A percentile compares a stretch with the other conserved stretches of the same genome.
Evolutionary conservation across 2,888 invertebrate species (phyloP).

Genomic region (Synanthedon formicaeformis): DNA sequence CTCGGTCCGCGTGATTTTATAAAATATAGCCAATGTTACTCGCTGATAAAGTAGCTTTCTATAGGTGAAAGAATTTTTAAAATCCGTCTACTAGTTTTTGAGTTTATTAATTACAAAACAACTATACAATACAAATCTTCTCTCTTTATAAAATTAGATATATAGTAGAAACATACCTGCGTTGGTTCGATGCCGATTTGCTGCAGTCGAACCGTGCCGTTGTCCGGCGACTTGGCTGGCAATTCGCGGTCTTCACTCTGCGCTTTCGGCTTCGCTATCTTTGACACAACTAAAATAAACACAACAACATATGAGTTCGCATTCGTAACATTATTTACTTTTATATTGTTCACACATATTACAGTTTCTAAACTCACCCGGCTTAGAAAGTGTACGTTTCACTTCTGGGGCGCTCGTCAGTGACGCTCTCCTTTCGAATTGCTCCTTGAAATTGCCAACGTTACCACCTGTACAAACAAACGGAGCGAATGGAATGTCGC

Average conservation of each 20-base stretch:
- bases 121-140: too few relatives aligned
- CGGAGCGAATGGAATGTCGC: background rate
- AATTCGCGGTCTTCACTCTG: constrained; percentile 63
- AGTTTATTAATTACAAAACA: too few relatives aligned
- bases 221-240: constrained; percentile 36
- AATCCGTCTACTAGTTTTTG: too few relatives aligned
- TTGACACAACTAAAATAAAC: constrained; percentile 38
- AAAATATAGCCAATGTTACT: too few relatives aligned
- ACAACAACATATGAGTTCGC: background rate
- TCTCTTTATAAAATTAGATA: too few relatives aligned
- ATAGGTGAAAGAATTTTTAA: too few relatives aligned
- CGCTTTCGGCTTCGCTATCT: constrained; percentile 62
- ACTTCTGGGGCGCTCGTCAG: constrained; percentile 60
- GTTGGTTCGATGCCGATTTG: constrained; percentile 65
- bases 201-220: constrained; percentile 55
- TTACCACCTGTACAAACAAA: constrained; percentile 69
- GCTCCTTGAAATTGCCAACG: constrained; percentile 88
- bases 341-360: background rate
- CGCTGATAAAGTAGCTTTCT: too few relatives aligned
- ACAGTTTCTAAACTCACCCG: constrained; percentile 24
- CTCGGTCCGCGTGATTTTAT: too few relatives aligned
- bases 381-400: constrained; percentile 51
- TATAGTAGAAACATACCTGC: constrained; percentile 24
- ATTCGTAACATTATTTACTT: background rate
- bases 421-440: constrained; percentile 85